Evolutionary conservation across 1,140 invertebrate genomes (phyloP), one percentile per base, ranked within the genome.

Genomic region (Cydia amplana): DNA sequence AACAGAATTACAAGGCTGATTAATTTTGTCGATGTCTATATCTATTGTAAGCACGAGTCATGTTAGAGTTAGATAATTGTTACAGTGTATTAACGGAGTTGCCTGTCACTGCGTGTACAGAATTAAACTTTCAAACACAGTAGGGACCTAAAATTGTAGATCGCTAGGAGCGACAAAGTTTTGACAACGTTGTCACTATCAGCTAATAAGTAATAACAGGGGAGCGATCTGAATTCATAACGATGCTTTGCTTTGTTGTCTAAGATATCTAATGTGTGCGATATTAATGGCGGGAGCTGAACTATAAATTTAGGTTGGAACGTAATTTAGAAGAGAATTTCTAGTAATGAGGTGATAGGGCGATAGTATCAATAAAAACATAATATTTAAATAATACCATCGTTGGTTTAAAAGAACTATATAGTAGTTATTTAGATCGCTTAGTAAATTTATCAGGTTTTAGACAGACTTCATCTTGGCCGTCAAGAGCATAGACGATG

Each of bases 121-220:
- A 78, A 75, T 74, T 80, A 72, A 85, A 85, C 80, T 84, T 83
- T 87, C 81, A 83, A 87, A 87, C 82, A 84, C 84, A 87, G 85
- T 87, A 89, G 88, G 85, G 85, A 87, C 83, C 77, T 85, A 79
- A 84, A 85, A 87, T 86, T 84, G 80, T 81, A 84, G 81, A 86
- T 83, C 81, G 82, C 79, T 70, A 76, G 79, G 74, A 79, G 79
- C 79, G 79, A 80, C 70, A 79, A 90, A 90, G 84, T 90, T 90
- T 87, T 83, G 86, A 86, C 82, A 88, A 85, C 82, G 82, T 80
- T 83, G 86, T 90, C 87, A 90, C 88, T 90, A 89, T 90, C 90
- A 86, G 86, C 80, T 87, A 86, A 86, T 88, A 85, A 84, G 80
- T 79, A 70, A 82, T 49, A 51, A 46, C 72, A 23, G 72, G 76